Evolutionary conservation across 2,113 vertebrate species (phyloP).

Genomic region (Scytalopus superciliaris): DNA sequence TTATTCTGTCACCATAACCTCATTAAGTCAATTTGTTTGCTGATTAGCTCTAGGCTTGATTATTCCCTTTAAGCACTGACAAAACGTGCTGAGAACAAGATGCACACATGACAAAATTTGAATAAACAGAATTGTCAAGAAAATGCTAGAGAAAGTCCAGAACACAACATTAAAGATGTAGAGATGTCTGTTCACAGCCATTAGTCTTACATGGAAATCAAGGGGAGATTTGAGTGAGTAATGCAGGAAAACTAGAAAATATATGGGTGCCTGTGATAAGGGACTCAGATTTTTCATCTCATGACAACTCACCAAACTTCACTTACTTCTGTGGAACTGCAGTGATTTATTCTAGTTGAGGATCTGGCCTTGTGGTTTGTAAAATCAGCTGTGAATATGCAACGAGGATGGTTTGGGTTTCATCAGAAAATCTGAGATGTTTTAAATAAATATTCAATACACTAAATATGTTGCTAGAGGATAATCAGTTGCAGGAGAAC

Average conservation of each 20-base stretch:
- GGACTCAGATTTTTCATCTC: background rate
- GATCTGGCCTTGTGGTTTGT: background rate
- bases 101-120: background rate
- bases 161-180: background rate
- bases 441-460: background rate
- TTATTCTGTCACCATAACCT: background rate
- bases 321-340: background rate
- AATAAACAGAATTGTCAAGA: background rate
- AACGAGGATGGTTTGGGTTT: background rate
- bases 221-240: background rate
- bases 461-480: background rate
- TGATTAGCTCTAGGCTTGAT: constrained; percentile 3
- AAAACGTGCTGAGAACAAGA: background rate
- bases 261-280: background rate
- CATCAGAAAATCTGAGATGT: background rate
- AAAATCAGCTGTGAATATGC: background rate
- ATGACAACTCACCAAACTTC: background rate
- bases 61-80: background rate
- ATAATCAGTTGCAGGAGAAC: background rate
- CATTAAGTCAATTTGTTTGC: constrained; percentile 15
- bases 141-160: background rate
- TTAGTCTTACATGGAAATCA: background rate
- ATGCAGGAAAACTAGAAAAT: background rate
- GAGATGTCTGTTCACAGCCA: background rate
- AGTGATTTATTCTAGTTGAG: background rate